A percentile compares a stretch with the other conserved stretches of the same genome.
phyloP scores from a whole-genome alignment of 2,888 invertebrate genomes.

The Leptopilina syphax region DNA sequence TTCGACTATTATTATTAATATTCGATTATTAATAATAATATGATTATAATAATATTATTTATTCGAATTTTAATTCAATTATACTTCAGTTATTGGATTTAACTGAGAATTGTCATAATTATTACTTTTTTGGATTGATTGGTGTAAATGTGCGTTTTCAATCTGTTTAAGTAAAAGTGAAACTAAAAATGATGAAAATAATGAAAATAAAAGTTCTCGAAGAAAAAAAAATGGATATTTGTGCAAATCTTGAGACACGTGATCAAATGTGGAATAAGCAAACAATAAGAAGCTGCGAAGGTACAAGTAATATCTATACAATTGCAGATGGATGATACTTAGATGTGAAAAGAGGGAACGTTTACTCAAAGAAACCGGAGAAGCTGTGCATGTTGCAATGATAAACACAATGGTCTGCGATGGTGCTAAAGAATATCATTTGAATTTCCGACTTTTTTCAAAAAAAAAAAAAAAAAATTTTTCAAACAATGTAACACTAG shows the following conservation, averaged over 20 bases:
- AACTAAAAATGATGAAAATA: too few species aligned
- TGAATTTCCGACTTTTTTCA: not conserved
- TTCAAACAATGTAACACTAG: not conserved
- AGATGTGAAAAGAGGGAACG: constrained; percentile 7
- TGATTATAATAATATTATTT: too few species aligned
- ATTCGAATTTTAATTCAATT: too few species aligned
- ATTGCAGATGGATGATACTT: constrained; percentile 29
- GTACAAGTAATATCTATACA: constrained; percentile 34
- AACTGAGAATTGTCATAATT: too few species aligned
- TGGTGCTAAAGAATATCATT: constrained; percentile 21
- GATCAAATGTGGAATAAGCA: not conserved
- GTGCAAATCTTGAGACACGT: not conserved
- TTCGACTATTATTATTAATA: too few species aligned
- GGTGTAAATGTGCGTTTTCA: too few species aligned
- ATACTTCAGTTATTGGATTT: too few species aligned
- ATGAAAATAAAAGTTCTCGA: too few species aligned
- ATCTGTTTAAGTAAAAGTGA: too few species aligned
- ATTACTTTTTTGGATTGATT: too few species aligned
- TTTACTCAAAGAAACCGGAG: constrained; percentile 24
- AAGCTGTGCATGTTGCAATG: constrained; percentile 1
- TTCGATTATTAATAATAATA: too few species aligned
- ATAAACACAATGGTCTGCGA: constrained; percentile 10
- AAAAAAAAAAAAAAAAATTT: not conserved
- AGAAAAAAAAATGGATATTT: too few species aligned
- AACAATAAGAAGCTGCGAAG: constrained; percentile 27